These are phyloP conservation scores for Pardalotus punctatus DNA, from an alignment of 2,113 vertebrate genomes.

Conservation along the genomic window DNA sequence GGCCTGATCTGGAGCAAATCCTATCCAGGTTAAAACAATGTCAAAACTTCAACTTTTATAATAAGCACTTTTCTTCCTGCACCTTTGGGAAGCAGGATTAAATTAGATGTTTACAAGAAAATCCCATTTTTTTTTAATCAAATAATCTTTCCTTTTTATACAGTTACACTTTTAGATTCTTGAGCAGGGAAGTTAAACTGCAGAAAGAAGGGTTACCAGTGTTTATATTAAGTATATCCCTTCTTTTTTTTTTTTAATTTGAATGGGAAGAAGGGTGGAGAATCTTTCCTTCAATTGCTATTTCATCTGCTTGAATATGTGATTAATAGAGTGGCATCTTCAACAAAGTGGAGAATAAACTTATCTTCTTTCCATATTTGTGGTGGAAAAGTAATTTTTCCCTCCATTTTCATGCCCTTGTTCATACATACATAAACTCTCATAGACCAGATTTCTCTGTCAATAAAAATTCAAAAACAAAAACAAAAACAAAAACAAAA, in stretches of 20 bases:
- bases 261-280: fast-evolving
- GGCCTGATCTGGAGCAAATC: neutral
- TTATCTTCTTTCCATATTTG: neutral
- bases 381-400: neutral
- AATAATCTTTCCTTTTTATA: neutral
- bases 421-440: neutral
- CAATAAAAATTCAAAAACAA: neutral
- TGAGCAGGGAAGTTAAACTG: neutral
- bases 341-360: neutral
- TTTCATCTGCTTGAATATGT: neutral
- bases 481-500: too few relatives aligned
- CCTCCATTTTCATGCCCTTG: neutral
- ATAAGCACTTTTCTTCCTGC: neutral
- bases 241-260: neutral
- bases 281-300: neutral
- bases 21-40: neutral
- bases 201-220: neutral
- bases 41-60: neutral
- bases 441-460: neutral
- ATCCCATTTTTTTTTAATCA: neutral
- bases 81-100: neutral
- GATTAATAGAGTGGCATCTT: neutral
- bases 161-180: neutral
- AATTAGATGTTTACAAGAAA: neutral
- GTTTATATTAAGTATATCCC: neutral